These are phyloP conservation scores for Pocillopora damicornis DNA, from an alignment of 64 coral and sea anemone species.

Conservation along the genomic window DNA sequence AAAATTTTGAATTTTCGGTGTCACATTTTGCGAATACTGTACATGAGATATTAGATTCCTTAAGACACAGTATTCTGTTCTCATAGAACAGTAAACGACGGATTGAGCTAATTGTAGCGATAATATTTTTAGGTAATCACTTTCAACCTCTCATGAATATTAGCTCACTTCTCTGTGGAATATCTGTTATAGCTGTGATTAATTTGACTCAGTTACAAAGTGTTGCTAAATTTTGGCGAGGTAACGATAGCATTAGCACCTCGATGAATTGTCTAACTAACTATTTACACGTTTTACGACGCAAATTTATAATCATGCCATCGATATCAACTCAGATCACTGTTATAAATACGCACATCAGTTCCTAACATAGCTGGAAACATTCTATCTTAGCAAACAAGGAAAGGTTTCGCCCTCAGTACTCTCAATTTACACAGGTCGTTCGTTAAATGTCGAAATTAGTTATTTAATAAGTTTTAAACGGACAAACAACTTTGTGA, in stretches of 20 bases:
- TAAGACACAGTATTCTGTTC: too few species aligned
- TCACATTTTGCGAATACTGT: too few species aligned
- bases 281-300: not conserved
- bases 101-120: too few species aligned
- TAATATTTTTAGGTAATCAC: too few species aligned
- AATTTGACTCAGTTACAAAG: not conserved
- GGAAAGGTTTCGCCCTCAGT: not conserved
- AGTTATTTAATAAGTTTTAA: constrained; percentile 21
- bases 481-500: constrained; percentile 1
- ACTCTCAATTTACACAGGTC: not conserved
- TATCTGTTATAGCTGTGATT: not conserved
- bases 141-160: too few species aligned
- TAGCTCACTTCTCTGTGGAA: too few species aligned
- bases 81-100: too few species aligned
- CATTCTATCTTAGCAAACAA: not conserved
- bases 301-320: not conserved
- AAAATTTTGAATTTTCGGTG: too few species aligned
- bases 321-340: not conserved
- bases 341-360: not conserved
- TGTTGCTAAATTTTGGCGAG: not conserved
- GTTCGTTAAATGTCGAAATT: not conserved
- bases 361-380: not conserved
- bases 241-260: constrained; percentile 12
- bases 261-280: not conserved
- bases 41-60: too few species aligned